A percentile compares a stretch with the other conserved stretches of the same genome.
These are phyloP conservation scores for Trichopria drosophilae DNA, from an alignment of 2,888 invertebrate genomes.

Conservation along the genomic window DNA sequence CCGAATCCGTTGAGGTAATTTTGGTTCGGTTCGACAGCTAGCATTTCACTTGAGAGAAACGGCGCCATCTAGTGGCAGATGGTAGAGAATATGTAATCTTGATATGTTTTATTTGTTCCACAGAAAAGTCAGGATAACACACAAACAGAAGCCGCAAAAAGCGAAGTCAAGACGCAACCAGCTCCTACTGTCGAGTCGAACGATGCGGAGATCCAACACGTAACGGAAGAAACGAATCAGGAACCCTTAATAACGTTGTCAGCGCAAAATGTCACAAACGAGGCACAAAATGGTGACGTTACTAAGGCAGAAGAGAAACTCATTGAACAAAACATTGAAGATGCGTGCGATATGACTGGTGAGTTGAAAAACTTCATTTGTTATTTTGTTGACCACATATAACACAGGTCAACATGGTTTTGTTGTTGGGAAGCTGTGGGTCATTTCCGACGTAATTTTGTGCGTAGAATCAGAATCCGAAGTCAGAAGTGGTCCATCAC, in stretches of 20 bases:
- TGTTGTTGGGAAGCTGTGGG: too few species aligned
- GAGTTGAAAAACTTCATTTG: slow-evolving; percentile 35
- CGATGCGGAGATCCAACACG: too few species aligned
- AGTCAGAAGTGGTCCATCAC: too few species aligned
- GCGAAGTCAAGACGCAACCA: too few species aligned
- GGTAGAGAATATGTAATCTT: slow-evolving; percentile 7
- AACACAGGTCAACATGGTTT: too few species aligned
- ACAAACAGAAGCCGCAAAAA: slow-evolving; percentile 18
- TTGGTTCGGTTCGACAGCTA: neutral
- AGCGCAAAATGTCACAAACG: too few species aligned
- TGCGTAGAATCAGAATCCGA: too few species aligned
- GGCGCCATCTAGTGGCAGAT: too few species aligned
- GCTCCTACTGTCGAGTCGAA: slow-evolving; percentile 31
- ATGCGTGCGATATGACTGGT: slow-evolving; percentile 67
- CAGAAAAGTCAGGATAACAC: slow-evolving; percentile 20
- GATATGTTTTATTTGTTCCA: neutral
- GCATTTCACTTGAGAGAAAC: too few species aligned
- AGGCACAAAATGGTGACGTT: too few species aligned
- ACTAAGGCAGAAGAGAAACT: slow-evolving; percentile 48
- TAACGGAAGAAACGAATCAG: slow-evolving; percentile 5
- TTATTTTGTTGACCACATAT: neutral
- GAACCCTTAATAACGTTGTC: slow-evolving; percentile 2
- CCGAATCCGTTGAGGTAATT: slow-evolving; percentile 47
- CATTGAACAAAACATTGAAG: slow-evolving; percentile 51
- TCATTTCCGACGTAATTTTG: too few species aligned